Conservation (phyloP, 2,113 vertebrate species). For the Vidua macroura region DNA sequence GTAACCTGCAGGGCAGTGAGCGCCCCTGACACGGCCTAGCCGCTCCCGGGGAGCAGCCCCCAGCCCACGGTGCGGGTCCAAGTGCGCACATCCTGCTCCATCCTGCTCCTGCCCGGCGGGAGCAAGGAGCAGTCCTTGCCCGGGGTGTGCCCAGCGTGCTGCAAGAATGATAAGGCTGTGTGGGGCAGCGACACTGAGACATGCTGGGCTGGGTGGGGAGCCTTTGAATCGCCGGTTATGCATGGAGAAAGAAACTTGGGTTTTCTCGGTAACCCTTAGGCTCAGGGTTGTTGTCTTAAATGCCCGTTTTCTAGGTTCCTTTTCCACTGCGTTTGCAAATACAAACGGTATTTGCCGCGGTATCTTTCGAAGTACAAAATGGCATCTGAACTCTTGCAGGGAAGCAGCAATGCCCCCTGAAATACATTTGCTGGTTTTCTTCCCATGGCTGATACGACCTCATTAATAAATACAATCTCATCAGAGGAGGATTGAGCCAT, state of each 20-base stretch:
- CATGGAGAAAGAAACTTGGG: fast-evolving
- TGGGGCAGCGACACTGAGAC: not conserved
- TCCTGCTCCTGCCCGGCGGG: too few relatives aligned
- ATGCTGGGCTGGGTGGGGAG: not conserved
- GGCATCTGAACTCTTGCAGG: not conserved
- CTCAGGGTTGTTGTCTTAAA: not conserved
- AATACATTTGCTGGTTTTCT: fast-evolving
- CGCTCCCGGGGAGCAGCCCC: fast-evolving
- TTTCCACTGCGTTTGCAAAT: not conserved
- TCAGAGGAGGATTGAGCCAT: not conserved
- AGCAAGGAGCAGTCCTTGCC: too few relatives aligned
- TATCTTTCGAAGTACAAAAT: not conserved
- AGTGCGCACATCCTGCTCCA: fast-evolving
- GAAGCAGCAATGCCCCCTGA: not conserved
- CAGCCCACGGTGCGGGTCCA: fast-evolving
- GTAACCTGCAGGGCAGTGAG: fast-evolving
- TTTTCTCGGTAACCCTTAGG: fast-evolving
- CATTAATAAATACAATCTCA: fast-evolving
- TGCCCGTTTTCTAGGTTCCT: not conserved
- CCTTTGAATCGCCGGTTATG: fast-evolving
- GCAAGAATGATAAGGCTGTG: fast-evolving
- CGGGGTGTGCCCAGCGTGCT: fast-evolving
- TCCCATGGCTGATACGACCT: fast-evolving
- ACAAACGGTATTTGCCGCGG: fast-evolving
- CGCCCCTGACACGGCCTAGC: fast-evolving